Evolutionary conservation across 2,888 invertebrate species (phyloP).

Genomic region (Dorcus hopei): DNA sequence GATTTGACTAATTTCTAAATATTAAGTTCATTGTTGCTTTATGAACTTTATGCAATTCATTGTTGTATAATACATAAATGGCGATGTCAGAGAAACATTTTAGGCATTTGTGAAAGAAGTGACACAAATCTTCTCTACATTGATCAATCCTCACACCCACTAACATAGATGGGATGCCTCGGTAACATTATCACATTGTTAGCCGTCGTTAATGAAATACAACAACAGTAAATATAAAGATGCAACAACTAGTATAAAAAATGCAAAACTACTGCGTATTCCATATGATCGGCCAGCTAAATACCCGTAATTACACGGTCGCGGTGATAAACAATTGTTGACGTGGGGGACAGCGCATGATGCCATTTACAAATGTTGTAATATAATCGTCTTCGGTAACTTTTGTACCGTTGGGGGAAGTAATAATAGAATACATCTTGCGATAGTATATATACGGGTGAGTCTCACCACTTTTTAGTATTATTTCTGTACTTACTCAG

Average conservation of each 20-base stretch:
- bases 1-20: too few relatives aligned
- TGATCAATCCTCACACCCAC: slow-evolving; percentile 8
- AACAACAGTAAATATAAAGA: slow-evolving; percentile 21
- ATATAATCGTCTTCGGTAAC: slow-evolving; percentile 36
- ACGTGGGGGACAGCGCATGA: slow-evolving; percentile 34
- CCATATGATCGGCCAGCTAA: slow-evolving; percentile 30
- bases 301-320: slow-evolving; percentile 23
- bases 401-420: slow-evolving; percentile 38
- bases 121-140: background rate
- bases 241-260: slow-evolving; percentile 26
- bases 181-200: slow-evolving; percentile 16
- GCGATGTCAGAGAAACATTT: background rate
- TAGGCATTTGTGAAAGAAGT: background rate
- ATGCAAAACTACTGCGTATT: slow-evolving; percentile 26
- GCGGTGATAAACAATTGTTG: slow-evolving; percentile 28
- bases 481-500: background rate
- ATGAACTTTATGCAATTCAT: too few relatives aligned
- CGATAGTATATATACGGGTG: slow-evolving; percentile 24
- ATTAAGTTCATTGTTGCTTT: too few relatives aligned
- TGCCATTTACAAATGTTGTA: slow-evolving; percentile 44
- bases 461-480: slow-evolving; percentile 18
- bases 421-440: slow-evolving; percentile 11
- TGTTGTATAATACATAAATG: too few relatives aligned
- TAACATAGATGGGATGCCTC: slow-evolving; percentile 2
- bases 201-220: slow-evolving; percentile 27